Percentiles rank a stretch among this genome's conserved stretches.
Evolutionary conservation across 1,140 invertebrate species (phyloP).

Genomic region (Yoshiicerus persimilis): DNA sequence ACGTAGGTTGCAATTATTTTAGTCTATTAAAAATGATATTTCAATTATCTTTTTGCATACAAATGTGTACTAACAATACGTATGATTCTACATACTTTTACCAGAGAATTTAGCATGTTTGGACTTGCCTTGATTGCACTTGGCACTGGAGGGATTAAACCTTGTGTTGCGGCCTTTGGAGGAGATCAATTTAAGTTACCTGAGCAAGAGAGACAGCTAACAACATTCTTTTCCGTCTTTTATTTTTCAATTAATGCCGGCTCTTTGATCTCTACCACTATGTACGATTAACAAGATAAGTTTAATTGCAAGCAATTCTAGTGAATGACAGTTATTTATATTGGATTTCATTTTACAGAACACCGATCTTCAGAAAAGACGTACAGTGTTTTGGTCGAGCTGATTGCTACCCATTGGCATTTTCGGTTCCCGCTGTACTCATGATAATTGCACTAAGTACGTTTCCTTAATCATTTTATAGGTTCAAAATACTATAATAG

Average conservation of each 20-base stretch:
- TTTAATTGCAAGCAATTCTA: not conserved
- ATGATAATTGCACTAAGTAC: slow-evolving; percentile 79
- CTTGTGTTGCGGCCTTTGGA: slow-evolving; percentile 62
- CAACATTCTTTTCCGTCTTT: slow-evolving; percentile 63
- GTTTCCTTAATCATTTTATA: slow-evolving; percentile 28
- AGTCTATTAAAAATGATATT: not conserved
- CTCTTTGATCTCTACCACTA: slow-evolving; percentile 63
- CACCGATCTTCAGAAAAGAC: slow-evolving; percentile 76
- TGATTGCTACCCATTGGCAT: slow-evolving; percentile 85
- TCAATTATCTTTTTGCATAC: not conserved
- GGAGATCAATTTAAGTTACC: slow-evolving; percentile 63
- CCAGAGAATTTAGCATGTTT: slow-evolving; percentile 64
- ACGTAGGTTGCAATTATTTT: not conserved
- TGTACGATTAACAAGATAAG: slow-evolving; percentile 52
- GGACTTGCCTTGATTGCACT: slow-evolving; percentile 81
- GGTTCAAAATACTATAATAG: not conserved
- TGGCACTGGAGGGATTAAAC: slow-evolving; percentile 93
- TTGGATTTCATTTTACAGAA: slow-evolving; percentile 52
- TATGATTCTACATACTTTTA: not conserved
- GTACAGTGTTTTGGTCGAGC: slow-evolving; percentile 76
- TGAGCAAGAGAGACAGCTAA: slow-evolving; percentile 53
- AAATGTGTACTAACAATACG: not conserved
- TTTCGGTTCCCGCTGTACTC: slow-evolving; percentile 83
- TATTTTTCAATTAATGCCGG: slow-evolving; percentile 65
- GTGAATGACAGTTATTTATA: not conserved